Base-by-base conservation (phyloP, 2,797 vertebrate genomes). In the Pempheris klunzingeri region DNA sequence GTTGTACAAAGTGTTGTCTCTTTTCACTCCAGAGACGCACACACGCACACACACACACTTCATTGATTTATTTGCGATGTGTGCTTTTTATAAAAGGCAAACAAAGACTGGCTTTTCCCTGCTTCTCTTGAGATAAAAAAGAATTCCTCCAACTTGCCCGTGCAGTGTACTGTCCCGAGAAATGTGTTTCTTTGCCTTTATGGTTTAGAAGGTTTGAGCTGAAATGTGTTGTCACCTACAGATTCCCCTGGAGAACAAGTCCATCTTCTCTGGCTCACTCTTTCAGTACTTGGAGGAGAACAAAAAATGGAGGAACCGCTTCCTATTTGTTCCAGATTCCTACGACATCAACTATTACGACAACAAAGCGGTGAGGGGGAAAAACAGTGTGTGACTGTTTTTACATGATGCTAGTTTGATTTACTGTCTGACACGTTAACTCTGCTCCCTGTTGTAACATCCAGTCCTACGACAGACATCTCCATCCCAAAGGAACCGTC, bases 241-340 rank as follows among this genome's bases (percentile, higher is more conserved):
- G 98, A 84, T 95, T 18, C 96, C 97, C 0, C 90, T 97, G 84
- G 95, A 97, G 22, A 96, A 97, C 84, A 96, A 95, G 0, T 94
- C 96, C 88, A 97, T 99, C 93, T 98, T 98, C 86, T 98, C 97
- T 0, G 97, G 98, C 32, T 95, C 96, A 47, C 93, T 99, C 57
- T 97, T 97, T 86, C 98, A 98, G 88, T 98, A 96, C 87, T 86
- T 97, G 2, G 97, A 98, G 80, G 97, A 98, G 81, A 99, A 92
- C 88, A 98, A 96, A 94, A 99, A 98, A 77, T 99, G 97, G 97
- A 93, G 96, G 80, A 98, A 96, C 90, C 97, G 96, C 30, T 98
- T 96, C 87, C 93, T 97, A 1, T 94, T 97, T 0, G 93, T 99
- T 63, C 97, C 97, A 0, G 96, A 98, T 90, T 96, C 97, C 78